A percentile compares a stretch with the other conserved stretches of the same genome.
These are phyloP conservation scores for Ormyrus nitidulus DNA, from an alignment of 2,888 invertebrate genomes.

Conservation along the genomic window DNA sequence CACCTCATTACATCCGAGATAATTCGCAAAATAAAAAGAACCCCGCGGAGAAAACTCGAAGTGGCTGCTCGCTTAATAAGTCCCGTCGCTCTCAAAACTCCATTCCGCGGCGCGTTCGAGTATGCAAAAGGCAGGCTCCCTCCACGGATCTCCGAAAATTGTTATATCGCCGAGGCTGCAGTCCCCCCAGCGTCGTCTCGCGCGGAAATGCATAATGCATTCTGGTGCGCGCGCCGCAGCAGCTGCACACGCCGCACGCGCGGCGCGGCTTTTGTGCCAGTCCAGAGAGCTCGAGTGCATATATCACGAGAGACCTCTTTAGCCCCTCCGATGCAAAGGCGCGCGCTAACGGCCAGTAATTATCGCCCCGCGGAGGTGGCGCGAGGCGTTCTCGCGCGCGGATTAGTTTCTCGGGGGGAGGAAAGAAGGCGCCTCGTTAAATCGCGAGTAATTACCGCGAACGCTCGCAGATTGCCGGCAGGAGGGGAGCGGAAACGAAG, in stretches of 20 bases:
- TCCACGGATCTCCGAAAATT: neutral
- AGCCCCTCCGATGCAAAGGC: neutral
- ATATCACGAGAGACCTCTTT: no score
- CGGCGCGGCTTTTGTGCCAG: neutral
- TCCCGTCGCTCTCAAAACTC: no score
- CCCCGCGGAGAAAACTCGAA: no score
- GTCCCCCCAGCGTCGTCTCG: neutral
- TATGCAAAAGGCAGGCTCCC: no score
- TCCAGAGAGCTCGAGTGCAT: no score
- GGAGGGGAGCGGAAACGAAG: no score
- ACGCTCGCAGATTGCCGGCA: no score
- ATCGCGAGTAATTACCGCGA: conserved; percentile 44
- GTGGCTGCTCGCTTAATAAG: no score
- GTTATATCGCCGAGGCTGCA: conserved; percentile 15
- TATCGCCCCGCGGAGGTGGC: conserved; percentile 30
- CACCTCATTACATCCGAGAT: no score
- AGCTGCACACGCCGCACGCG: conserved; percentile 6
- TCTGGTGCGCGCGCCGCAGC: neutral
- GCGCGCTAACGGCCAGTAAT: conserved; percentile 50
- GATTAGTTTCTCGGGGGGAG: conserved; percentile 15
- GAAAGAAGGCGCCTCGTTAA: conserved; percentile 43
- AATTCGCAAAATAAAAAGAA: no score
- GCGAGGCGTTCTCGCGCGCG: neutral
- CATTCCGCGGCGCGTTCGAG: no score
- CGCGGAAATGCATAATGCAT: conserved; percentile 22